Conservation (phyloP, 2,797 vertebrate species). For the Philypnodon macrostomus region DNA sequence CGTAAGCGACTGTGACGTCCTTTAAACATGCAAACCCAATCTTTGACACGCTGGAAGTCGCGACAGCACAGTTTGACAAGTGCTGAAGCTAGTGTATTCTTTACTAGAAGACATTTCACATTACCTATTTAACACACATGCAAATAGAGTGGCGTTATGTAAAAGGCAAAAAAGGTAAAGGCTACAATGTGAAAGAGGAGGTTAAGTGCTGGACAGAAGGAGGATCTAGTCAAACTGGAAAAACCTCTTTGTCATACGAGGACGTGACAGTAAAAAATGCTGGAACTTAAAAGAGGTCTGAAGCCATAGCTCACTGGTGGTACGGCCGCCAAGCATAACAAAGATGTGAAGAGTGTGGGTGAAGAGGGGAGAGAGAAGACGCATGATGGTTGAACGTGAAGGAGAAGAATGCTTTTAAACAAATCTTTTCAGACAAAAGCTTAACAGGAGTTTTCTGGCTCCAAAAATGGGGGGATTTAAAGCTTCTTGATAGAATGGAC, state of each 20-base stretch:
- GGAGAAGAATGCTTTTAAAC: slow-evolving; percentile 22
- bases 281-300: slow-evolving; percentile 4
- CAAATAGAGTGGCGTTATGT: slow-evolving; percentile 19
- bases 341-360: slow-evolving; percentile 9
- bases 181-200: not conserved
- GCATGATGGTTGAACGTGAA: slow-evolving; percentile 17
- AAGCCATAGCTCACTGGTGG: slow-evolving; percentile 8
- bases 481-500: not conserved
- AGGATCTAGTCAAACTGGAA: slow-evolving; percentile 11
- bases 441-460: slow-evolving; percentile 2
- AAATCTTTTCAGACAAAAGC: slow-evolving; percentile 8
- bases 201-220: slow-evolving; percentile 14
- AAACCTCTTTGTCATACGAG: slow-evolving; percentile 17
- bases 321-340: slow-evolving; percentile 25
- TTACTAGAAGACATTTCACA: no score
- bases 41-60: not conserved
- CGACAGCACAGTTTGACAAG: no score
- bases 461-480: not conserved
- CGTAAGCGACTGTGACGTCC: no score
- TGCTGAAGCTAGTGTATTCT: not conserved
- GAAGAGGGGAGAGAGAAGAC: not conserved
- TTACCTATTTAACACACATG: not conserved
- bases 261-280: slow-evolving; percentile 4
- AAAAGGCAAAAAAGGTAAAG: slow-evolving; percentile 18
- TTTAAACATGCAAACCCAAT: no score